phyloP scores from a whole-genome alignment of 2,797 vertebrate genomes.

The Vireo griseus region DNA sequence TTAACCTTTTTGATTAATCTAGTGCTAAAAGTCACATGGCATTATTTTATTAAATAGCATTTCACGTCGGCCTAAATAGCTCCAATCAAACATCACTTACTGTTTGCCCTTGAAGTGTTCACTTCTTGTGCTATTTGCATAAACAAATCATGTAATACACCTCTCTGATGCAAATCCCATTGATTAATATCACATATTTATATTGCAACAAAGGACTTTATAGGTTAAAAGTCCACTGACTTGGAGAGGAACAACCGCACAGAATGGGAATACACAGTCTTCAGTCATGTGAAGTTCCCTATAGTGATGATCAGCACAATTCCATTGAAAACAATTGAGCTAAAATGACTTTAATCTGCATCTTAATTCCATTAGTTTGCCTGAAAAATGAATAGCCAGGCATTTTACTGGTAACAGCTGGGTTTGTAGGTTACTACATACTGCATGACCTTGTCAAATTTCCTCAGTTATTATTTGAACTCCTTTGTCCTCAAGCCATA shows the following conservation, averaged over 20 bases:
- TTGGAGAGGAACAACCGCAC: background rate
- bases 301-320: background rate
- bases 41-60: constrained; percentile 38
- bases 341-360: background rate
- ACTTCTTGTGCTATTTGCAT: constrained; percentile 36
- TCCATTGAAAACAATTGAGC: background rate
- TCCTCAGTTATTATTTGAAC: background rate
- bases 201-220: constrained; percentile 5
- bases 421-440: background rate
- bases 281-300: background rate
- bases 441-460: background rate
- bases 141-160: constrained; percentile 41
- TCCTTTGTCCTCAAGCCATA: background rate
- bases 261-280: background rate
- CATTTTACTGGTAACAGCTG: background rate
- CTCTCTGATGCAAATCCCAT: constrained; percentile 20
- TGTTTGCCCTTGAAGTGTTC: constrained; percentile 42
- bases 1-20: constrained; percentile 29
- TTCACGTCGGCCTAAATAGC: background rate
- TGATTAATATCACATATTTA: constrained; percentile 37
- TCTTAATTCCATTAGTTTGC: background rate
- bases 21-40: background rate
- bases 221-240: constrained; percentile 11
- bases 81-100: constrained; percentile 39
- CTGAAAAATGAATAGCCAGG: background rate